Evolutionary conservation across 2,797 vertebrate genomes (phyloP), one percentile per base, ranked within the genome.

Genomic region (Sardinella longiceps): DNA sequence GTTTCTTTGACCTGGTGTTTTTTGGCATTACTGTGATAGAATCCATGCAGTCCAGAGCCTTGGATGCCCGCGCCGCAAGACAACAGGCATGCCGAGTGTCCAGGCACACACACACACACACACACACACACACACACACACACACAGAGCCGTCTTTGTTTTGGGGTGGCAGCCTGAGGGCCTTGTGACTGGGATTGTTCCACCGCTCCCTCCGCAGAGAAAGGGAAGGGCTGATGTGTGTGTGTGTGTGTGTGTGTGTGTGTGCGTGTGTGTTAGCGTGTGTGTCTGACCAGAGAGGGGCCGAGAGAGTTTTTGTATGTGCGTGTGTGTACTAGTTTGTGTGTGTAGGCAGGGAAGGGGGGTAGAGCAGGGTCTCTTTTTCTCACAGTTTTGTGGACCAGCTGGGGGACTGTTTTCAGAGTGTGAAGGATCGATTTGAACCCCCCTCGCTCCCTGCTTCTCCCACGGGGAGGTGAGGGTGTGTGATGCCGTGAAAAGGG

Each of bases 111-210:
- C 60, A 66, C 60, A 66, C 60, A 30, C 60, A 66, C 25, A 12
- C 28, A 63, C 25, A 63, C 60, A 63, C 60, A 28, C 60, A 63
- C 58, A 63, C 11, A 63, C n/a, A 9, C 60, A 80, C 89, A 84
- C 37, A 83, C 90, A 96, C 95, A 95, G 93, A 93, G 94, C 85
- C 0, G 90, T 87, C 94, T 94, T 96, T 96, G 95, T 96, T 93
- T 90, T 33, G 2, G 84, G 82, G 89, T 92, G 84, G 89, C 92
- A 93, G 85, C 93, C 93, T 88, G 51, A 85, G 88, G 91, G 88
- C 90, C 93, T 91, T 93, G 92, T 94, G 94, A 94, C 90, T 90
- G 90, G 91, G 90, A 88, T 88, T 85, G 91, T 86, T 89, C 83
- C 87, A 90, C 92, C 88, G 88, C 92, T 91, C 92, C 90, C 90